A percentile compares a stretch with the other conserved stretches of the same genome.
Evolutionary conservation across 2,888 invertebrate genomes (phyloP).

Genomic region (Megalurothrips usitatus): DNA sequence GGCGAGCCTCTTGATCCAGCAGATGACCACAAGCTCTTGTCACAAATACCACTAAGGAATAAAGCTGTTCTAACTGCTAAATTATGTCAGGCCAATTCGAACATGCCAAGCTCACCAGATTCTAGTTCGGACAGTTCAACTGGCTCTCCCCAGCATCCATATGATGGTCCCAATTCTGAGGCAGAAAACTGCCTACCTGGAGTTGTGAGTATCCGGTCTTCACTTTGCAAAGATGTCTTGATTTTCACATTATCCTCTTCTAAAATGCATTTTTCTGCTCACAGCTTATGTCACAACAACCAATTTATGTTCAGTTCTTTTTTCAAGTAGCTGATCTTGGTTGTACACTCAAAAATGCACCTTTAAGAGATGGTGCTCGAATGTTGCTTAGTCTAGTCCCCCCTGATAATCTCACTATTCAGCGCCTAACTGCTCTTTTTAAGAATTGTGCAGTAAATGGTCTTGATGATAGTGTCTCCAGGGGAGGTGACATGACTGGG

Average conservation of each 20-base stretch:
- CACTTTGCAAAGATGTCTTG: background rate
- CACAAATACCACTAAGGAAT: slow-evolving; percentile 78
- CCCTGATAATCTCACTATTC: slow-evolving; percentile 63
- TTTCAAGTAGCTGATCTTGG: slow-evolving; percentile 85
- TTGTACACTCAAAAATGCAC: slow-evolving; percentile 71
- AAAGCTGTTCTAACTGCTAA: slow-evolving; percentile 75
- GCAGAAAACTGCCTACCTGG: slow-evolving; percentile 88
- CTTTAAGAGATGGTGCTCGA: slow-evolving; percentile 78
- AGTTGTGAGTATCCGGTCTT: slow-evolving; percentile 59
- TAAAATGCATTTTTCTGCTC: slow-evolving; percentile 37
- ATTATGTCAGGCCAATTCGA: slow-evolving; percentile 65
- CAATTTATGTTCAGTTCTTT: slow-evolving; percentile 73
- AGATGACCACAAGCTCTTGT: slow-evolving; percentile 82
- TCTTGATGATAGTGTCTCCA: slow-evolving; percentile 29
- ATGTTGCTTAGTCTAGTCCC: slow-evolving; percentile 75
- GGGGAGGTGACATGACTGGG: slow-evolving; percentile 37
- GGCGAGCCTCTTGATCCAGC: slow-evolving; percentile 81
- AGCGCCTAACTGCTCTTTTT: slow-evolving; percentile 56
- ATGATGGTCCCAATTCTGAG: slow-evolving; percentile 72
- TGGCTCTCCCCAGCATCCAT: slow-evolving; percentile 83
- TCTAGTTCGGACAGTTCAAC: slow-evolving; percentile 93
- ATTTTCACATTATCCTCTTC: slow-evolving; percentile 32
- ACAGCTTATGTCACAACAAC: slow-evolving; percentile 76
- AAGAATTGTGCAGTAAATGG: slow-evolving; percentile 46
- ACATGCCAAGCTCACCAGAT: slow-evolving; percentile 77